Evolutionary conservation across 2,113 vertebrate species (phyloP).

Genomic region (Semicossyphus pulcher): DNA sequence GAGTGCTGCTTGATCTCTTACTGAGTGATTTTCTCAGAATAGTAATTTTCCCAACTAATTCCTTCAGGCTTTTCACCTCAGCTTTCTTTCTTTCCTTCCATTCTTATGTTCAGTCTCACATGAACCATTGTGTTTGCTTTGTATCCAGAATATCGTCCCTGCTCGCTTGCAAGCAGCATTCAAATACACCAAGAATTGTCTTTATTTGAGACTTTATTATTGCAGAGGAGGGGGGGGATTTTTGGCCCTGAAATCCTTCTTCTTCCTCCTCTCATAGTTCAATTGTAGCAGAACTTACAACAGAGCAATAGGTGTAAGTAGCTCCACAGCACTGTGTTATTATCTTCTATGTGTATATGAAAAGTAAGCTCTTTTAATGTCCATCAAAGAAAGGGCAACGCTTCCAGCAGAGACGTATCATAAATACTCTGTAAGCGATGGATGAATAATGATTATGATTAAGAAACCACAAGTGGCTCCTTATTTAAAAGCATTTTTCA

Average conservation of each 20-base stretch:
- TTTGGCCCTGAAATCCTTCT: constrained; percentile 22
- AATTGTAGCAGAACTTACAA: constrained; percentile 35
- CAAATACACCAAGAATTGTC: constrained; percentile 30
- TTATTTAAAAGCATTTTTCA: constrained; percentile 15
- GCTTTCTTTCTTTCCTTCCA: constrained; percentile 36
- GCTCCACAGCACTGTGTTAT: constrained; percentile 3
- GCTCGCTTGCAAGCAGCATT: constrained; percentile 28
- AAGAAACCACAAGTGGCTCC: constrained; percentile 46
- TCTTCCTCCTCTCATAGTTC: constrained; percentile 14
- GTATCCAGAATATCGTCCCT: constrained; percentile 27
- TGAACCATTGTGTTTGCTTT: constrained; percentile 45
- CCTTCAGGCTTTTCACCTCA: constrained; percentile 49
- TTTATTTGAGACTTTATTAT: constrained; percentile 44
- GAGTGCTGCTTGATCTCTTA: constrained; percentile 39
- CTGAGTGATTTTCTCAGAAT: constrained; percentile 45
- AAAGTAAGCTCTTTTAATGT: neutral
- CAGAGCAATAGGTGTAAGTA: neutral
- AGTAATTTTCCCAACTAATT: constrained; percentile 50
- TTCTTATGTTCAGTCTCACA: constrained; percentile 40
- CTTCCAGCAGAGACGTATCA: constrained; percentile 4
- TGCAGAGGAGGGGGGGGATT: neutral
- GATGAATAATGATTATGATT: constrained; percentile 28
- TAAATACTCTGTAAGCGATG: neutral
- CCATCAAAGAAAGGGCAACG: constrained; percentile 20
- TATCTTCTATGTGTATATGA: constrained; percentile 4